phyloP scores from a whole-genome alignment of 2,888 invertebrate genomes.

The Sericinus montela region DNA sequence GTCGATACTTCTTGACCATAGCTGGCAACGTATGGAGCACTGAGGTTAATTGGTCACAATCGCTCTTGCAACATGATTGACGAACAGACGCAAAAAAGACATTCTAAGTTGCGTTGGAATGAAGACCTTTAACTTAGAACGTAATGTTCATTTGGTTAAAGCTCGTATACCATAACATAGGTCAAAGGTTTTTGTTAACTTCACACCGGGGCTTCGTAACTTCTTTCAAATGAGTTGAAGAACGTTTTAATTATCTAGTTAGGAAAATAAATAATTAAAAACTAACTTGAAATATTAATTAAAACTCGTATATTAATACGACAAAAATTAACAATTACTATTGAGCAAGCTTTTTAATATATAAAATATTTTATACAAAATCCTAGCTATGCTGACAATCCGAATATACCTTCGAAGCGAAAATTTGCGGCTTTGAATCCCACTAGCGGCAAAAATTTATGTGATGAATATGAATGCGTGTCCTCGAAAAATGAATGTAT shows the following conservation, averaged over 20 bases:
- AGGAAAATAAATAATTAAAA: too few relatives aligned
- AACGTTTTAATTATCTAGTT: not conserved
- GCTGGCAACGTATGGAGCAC: not conserved
- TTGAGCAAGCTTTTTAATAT: too few relatives aligned
- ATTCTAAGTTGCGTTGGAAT: not conserved
- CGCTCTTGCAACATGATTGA: slow-evolving; percentile 9
- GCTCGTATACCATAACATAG: not conserved
- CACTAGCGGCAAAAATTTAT: too few relatives aligned
- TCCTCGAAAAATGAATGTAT: too few relatives aligned
- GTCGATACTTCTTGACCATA: not conserved
- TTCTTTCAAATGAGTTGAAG: slow-evolving; percentile 1
- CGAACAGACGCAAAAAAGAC: slow-evolving; percentile 2
- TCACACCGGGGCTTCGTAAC: not conserved
- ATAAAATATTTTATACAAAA: too few relatives aligned
- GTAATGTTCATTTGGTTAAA: not conserved
- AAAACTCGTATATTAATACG: too few relatives aligned
- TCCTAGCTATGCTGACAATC: too few relatives aligned
- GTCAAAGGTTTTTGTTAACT: slow-evolving; percentile 9
- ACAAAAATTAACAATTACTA: too few relatives aligned
- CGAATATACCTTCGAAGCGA: too few relatives aligned
- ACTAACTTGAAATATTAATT: too few relatives aligned
- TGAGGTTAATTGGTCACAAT: slow-evolving; percentile 14
- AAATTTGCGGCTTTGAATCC: too few relatives aligned
- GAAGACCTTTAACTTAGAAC: not conserved
- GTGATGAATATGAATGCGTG: too few relatives aligned